Evolutionary conservation across 2,888 invertebrate species (phyloP), one percentile per base, ranked within the genome.

Genomic region (Drosophila anomalata): DNA sequence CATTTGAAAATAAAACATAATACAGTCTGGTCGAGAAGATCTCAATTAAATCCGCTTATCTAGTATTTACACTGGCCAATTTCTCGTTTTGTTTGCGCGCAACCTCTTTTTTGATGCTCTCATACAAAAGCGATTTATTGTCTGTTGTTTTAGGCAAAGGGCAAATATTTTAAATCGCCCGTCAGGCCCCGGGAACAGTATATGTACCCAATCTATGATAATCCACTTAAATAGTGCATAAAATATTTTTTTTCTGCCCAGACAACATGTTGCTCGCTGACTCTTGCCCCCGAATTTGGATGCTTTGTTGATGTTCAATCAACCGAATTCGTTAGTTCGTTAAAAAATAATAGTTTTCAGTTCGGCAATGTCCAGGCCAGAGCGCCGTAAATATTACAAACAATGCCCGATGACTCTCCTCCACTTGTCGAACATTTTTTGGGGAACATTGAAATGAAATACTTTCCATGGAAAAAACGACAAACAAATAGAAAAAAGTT

Each of bases 291-390:
- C 26, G 33, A 20, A 22, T 46, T 46, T 66, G 29, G 36, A 55
- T 67, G 73, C 71, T 71, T 73, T 76, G 71, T 75, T 84, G 73
- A 58, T 71, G 75, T 76, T 71, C 81, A 82, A 86, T 83, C 81
- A 83, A 76, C 68, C 66, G 72, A 73, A 73, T 66, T 76, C 71
- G 78, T 74, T 74, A 74, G 76, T 80, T 79, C 78, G 87, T 87
- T 87, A 87, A 78, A 82, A 75, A 76, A 78, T 75, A 83, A 78
- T 83, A 74, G 69, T 71, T 77, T 78, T 55, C 70, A 73, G 46
- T 71, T 58, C 29, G 65, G 51, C 47, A 42, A 47, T 24, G 48
- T 26, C 29, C 36, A 36, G 60, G 60, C 53, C 33, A 11, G 50
- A n/a, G 48, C 17, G 33, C 31, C 17, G 67, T 42, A 54, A 67